Base-by-base conservation (phyloP, 2,888 invertebrate genomes). In the Pammene aurita region DNA sequence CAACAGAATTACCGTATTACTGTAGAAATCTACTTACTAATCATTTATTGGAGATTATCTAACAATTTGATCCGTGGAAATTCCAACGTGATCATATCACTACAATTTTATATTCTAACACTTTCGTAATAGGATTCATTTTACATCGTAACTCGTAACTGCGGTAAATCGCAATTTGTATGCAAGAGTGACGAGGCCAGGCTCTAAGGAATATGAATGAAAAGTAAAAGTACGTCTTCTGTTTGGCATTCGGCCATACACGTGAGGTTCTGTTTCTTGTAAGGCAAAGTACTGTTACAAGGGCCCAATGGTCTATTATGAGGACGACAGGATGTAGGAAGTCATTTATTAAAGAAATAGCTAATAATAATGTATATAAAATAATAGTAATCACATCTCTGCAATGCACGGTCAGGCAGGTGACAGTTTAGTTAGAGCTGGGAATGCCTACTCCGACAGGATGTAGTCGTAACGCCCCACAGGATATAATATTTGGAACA, bases 211-310 rank as follows among this genome's bases (percentile, higher is more conserved):
- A 14, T 11, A 11, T 9, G 50, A 18, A 57, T 57, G 18, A 35
- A 18, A 14, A 54, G 42, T 63, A 50, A 63, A 63, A 63, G 52
- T 63, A 42, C 26, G 62, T 26, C 18, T 41, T 18, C 16, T 18
- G 13, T 13, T n/a, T 61, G 18, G 0, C 46, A 7, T 9, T 9
- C 9, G 38, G 2, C 9, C 7, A 7, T 46, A 14, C 46, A n/a
- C 5, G 6, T 16, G 16, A 16, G 48, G 48, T 6, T 10, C 48
- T 9, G 16, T 13, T 38, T 38, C 38, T 38, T 38, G 38, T 38
- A 9, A 26, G 26, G 26, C 26, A 26, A 26, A 26, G 26, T 26
- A 26, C 26, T 26, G 26, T 26, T 26, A 26, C n/a, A n/a, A n/a
- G n/a, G n/a, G n/a, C n/a, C n/a, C n/a, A n/a, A n/a, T n/a, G n/a